Evolutionary conservation across 2,888 invertebrate species (phyloP).

Genomic region (Thymelicus lineola): DNA sequence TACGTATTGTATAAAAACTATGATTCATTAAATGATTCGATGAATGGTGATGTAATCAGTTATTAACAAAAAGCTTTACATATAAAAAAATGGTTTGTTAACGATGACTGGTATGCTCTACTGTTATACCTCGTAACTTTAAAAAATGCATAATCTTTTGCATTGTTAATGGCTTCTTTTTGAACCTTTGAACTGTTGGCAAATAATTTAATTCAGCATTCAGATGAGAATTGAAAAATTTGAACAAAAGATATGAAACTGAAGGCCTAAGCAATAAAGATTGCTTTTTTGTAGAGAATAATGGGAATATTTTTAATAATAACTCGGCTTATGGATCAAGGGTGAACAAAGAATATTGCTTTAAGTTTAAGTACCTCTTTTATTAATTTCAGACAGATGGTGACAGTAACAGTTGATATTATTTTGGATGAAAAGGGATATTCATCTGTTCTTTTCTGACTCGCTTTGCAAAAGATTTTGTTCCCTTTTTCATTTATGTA

Average conservation of each 20-base stretch:
- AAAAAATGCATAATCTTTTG: constrained; percentile 19
- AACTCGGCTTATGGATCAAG: constrained; percentile 31
- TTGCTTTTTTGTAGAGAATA: constrained; percentile 35
- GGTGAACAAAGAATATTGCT: constrained; percentile 28
- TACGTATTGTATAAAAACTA: no score
- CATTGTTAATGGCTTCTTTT: constrained; percentile 25
- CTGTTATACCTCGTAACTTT: constrained; percentile 3
- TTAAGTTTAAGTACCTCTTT: constrained; percentile 22
- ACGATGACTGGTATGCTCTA: background rate
- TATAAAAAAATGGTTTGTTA: background rate
- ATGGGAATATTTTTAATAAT: constrained; percentile 37
- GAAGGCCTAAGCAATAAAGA: constrained; percentile 34
- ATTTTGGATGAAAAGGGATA: background rate
- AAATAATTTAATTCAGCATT: constrained; percentile 34
- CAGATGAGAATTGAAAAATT: constrained; percentile 31
- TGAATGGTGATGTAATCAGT: no score
- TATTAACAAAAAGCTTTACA: no score
- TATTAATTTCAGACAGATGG: constrained; percentile 31
- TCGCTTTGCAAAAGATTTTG: background rate
- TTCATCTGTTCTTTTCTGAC: background rate
- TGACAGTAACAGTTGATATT: background rate
- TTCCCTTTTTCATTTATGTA: background rate
- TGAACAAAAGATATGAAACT: constrained; percentile 33
- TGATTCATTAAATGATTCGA: no score
- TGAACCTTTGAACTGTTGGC: constrained; percentile 24